Evolutionary conservation across 2,888 invertebrate species (phyloP).

Genomic region (Linnaemya vulpina): DNA sequence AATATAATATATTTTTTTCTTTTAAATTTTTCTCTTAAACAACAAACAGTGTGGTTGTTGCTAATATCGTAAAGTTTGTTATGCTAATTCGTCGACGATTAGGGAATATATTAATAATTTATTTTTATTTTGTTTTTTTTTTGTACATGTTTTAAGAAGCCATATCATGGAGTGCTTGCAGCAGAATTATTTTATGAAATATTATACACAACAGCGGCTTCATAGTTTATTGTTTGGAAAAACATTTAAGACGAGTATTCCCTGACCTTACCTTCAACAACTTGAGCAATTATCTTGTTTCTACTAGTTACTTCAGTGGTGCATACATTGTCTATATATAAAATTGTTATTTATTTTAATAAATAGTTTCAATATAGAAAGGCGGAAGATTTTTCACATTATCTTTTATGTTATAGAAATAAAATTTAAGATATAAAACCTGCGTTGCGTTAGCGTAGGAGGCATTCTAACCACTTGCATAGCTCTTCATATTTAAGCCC

Average conservation of each 20-base stretch:
- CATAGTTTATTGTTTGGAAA: conserved; percentile 35
- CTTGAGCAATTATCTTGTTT: conserved; percentile 27
- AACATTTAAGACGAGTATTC: conserved; percentile 14
- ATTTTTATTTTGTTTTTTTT: background rate
- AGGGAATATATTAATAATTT: conserved; percentile 51
- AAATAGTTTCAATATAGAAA: conserved; percentile 35
- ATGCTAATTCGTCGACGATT: conserved; percentile 53
- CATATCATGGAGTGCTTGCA: conserved; percentile 10
- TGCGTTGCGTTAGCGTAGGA: background rate
- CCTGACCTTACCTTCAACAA: conserved; percentile 61
- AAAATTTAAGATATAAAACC: background rate
- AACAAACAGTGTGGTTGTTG: background rate
- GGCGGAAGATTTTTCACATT: conserved; percentile 28
- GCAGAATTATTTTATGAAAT: conserved; percentile 22
- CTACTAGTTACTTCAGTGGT: conserved; percentile 1
- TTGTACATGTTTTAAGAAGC: background rate
- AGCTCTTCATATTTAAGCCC: too few relatives aligned
- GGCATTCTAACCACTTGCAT: too few relatives aligned
- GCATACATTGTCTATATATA: background rate
- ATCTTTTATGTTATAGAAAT: background rate
- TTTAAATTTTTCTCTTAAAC: background rate
- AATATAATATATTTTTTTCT: background rate
- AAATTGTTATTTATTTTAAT: background rate
- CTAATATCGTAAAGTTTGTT: conserved; percentile 17
- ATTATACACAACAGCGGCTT: conserved; percentile 26